phyloP scores from a whole-genome alignment of 2,113 vertebrate genomes.

The Phylloscopus trochilus region DNA sequence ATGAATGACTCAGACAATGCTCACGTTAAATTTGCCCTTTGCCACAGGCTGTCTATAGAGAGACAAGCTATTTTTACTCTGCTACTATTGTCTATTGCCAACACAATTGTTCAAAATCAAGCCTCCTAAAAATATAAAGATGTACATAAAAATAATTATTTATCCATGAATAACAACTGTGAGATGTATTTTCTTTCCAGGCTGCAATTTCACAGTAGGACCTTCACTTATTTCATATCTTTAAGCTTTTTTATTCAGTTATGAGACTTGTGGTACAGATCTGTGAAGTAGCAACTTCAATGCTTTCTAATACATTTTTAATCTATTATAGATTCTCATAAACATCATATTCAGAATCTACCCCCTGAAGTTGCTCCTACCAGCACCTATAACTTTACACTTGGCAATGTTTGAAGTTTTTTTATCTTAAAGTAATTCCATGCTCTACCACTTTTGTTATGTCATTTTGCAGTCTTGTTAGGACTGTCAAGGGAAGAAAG shows the following conservation, averaged over 20 bases:
- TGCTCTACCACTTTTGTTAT: not conserved
- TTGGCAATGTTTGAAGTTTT: not conserved
- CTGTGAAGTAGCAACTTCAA: not conserved
- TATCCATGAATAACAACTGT: not conserved
- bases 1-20: not conserved
- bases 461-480: not conserved
- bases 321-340: not conserved
- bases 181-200: not conserved
- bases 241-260: not conserved
- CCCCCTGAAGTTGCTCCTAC: not conserved
- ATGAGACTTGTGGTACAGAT: not conserved
- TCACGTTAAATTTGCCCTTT: not conserved
- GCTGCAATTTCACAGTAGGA: not conserved
- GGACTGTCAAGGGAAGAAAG: not conserved
- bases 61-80: not conserved
- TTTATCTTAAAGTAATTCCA: not conserved
- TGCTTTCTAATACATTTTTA: not conserved
- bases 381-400: not conserved
- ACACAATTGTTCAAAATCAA: not conserved
- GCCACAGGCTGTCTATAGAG: not conserved
- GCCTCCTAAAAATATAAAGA: not conserved
- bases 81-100: not conserved
- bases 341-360: not conserved
- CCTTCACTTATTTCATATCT: not conserved
- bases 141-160: not conserved